A percentile compares a stretch with the other conserved stretches of the same genome.
phyloP scores from a whole-genome alignment of 2,888 invertebrate genomes.

The Stenchaetothrips biformis region DNA sequence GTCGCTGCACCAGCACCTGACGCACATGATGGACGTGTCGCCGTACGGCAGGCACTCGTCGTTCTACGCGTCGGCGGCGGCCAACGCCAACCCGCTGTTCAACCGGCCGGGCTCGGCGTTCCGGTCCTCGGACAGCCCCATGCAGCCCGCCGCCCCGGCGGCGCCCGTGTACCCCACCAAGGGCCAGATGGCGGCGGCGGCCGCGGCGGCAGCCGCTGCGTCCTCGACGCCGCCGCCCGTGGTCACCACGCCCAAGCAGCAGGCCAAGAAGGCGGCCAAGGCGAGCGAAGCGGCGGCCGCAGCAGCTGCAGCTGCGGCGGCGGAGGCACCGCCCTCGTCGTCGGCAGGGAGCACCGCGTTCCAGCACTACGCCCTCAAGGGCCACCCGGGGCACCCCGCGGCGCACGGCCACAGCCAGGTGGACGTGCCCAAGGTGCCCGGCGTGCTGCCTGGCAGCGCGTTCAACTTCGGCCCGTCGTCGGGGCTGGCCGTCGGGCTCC shows the following conservation, averaged over 20 bases:
- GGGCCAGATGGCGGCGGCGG: conserved; percentile 34
- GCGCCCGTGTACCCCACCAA: conserved; percentile 36
- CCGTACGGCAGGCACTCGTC: conserved; percentile 45
- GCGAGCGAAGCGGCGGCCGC: conserved; percentile 33
- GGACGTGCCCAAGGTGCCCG: conserved; percentile 43
- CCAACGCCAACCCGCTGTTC: conserved; percentile 41
- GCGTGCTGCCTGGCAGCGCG: conserved; percentile 74
- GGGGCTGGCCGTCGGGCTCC: conserved; percentile 55
- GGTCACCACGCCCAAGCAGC: background rate
- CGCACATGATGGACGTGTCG: conserved; percentile 43
- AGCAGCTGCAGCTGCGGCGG: background rate
- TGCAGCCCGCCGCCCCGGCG: conserved; percentile 42
- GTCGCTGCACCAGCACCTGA: conserved; percentile 42
- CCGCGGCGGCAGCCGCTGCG: conserved; percentile 29
- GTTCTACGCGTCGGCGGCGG: conserved; percentile 32
- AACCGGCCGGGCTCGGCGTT: conserved; percentile 41
- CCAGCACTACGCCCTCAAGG: conserved; percentile 57
- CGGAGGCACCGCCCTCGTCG: conserved; percentile 40
- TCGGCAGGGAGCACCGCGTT: conserved; percentile 48
- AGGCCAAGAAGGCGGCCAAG: conserved; percentile 38
- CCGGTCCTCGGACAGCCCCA: conserved; percentile 45
- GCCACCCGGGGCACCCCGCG: conserved; percentile 44
- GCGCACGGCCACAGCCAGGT: conserved; percentile 41
- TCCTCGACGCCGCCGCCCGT: background rate
- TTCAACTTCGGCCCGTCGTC: conserved; percentile 76